A percentile compares a stretch with the other conserved stretches of the same genome.
phyloP scores from a whole-genome alignment of 2,888 invertebrate genomes.

The Ditylenchus weischeri region DNA sequence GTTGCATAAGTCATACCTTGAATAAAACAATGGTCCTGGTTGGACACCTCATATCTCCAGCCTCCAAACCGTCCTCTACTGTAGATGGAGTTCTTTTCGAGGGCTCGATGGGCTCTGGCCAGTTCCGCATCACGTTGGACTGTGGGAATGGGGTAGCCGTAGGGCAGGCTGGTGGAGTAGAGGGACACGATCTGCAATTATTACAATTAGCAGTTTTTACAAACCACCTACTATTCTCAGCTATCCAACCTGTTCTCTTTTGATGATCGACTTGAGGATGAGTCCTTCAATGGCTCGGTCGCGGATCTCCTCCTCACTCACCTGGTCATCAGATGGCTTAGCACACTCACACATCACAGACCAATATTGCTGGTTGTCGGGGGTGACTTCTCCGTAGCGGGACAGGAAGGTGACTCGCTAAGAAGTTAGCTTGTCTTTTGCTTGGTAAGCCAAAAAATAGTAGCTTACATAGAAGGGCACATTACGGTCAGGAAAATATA shows the following conservation, averaged over 20 bases:
- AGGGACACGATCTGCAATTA: constrained; percentile 42
- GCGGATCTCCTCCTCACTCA: constrained; percentile 49
- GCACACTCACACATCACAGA: constrained; percentile 59
- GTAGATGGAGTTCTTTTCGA: constrained; percentile 52
- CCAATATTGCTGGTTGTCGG: constrained; percentile 55
- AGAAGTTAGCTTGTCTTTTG: too few species aligned
- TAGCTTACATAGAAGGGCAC: constrained; percentile 51
- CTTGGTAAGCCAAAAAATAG: too few species aligned
- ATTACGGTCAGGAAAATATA: constrained; percentile 56
- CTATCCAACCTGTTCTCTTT: constrained; percentile 37
- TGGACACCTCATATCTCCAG: constrained; percentile 44
- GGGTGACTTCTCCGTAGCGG: constrained; percentile 56
- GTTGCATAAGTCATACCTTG: constrained; percentile 37
- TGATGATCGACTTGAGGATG: constrained; percentile 53
- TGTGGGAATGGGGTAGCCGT: constrained; percentile 57
- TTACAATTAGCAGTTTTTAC: too few species aligned
- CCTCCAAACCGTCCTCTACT: constrained; percentile 58
- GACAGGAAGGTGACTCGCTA: constrained; percentile 53
- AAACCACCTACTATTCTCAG: too few species aligned
- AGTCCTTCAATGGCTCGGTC: constrained; percentile 52
- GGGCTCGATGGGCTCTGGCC: constrained; percentile 50
- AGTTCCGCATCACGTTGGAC: constrained; percentile 54
- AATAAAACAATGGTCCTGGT: constrained; percentile 59
- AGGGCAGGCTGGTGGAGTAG: constrained; percentile 41
- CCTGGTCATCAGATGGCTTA: constrained; percentile 47